Conservation (phyloP, 2,113 vertebrate genomes). For the Carassius carassius region DNA sequence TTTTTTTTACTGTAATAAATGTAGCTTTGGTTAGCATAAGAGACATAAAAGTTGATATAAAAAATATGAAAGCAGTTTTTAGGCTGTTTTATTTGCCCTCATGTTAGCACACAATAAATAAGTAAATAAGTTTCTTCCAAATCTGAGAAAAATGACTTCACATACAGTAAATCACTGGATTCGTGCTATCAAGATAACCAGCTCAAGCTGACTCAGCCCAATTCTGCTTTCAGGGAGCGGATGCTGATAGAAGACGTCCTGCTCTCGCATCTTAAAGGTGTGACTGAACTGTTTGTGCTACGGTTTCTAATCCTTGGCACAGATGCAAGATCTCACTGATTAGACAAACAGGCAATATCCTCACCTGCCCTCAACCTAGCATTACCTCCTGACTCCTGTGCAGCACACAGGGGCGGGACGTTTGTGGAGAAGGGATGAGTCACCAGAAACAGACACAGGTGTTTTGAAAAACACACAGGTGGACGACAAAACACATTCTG, state of each 20-base stretch:
- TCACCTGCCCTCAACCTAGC: slow-evolving; percentile 28
- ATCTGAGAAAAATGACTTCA: not conserved
- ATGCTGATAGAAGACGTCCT: not conserved
- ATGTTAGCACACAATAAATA: not conserved
- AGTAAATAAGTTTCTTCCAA: not conserved
- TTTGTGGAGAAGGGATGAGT: slow-evolving; percentile 13
- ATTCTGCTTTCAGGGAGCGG: not conserved
- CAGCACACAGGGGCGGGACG: not conserved
- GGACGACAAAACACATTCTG: slow-evolving; percentile 21
- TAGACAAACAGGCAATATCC: not conserved
- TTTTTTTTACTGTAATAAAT: not conserved
- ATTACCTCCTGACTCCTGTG: slow-evolving; percentile 33
- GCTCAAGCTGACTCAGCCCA: slow-evolving; percentile 41
- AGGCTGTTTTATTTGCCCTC: too few species aligned
- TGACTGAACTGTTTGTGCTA: slow-evolving; percentile 28
- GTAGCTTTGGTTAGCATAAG: not conserved
- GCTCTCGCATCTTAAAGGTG: slow-evolving; percentile 36
- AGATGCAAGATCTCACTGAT: slow-evolving; percentile 27
- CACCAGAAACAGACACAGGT: slow-evolving; percentile 40
- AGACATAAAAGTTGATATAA: not conserved
- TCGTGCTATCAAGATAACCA: slow-evolving; percentile 27
- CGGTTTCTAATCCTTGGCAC: slow-evolving; percentile 38
- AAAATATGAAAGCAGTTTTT: not conserved
- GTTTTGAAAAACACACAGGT: slow-evolving; percentile 26
- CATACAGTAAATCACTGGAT: not conserved